These are phyloP conservation scores for Ctenicera cuprea DNA, from an alignment of 2,888 invertebrate species.

Conservation along the genomic window DNA sequence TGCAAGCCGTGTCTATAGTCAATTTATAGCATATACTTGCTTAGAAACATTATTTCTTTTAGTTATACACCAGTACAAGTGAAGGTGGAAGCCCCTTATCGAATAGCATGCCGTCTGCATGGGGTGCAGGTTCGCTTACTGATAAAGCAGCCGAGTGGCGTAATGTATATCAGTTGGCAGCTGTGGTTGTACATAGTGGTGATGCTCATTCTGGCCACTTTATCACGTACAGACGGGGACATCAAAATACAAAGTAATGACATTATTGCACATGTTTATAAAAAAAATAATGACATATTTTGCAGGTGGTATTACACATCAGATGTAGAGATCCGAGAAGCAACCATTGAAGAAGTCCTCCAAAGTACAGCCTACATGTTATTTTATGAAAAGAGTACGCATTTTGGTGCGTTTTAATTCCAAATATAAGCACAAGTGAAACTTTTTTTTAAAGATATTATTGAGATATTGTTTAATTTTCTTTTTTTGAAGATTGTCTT, in stretches of 20 bases:
- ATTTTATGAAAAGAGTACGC: constrained; percentile 85
- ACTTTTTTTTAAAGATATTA: too few species aligned
- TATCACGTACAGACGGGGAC: constrained; percentile 91
- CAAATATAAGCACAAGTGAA: neutral
- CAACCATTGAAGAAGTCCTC: constrained; percentile 87
- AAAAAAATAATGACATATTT: too few species aligned
- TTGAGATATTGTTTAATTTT: too few species aligned
- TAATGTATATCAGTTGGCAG: constrained; percentile 84
- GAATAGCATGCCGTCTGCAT: constrained; percentile 72
- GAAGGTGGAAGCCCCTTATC: constrained; percentile 76
- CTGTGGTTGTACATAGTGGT: constrained; percentile 94
- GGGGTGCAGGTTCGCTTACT: constrained; percentile 67
- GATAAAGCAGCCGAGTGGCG: constrained; percentile 72
- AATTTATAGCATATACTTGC: too few species aligned
- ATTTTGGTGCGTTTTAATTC: constrained; percentile 59
- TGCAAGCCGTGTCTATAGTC: too few species aligned
- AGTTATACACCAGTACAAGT: constrained; percentile 72
- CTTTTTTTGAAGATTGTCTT: too few species aligned
- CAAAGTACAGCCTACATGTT: constrained; percentile 93
- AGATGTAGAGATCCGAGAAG: constrained; percentile 89
- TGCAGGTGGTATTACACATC: constrained; percentile 91
- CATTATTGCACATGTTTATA: too few species aligned
- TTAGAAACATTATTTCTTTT: too few species aligned
- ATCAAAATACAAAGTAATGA: constrained; percentile 70
- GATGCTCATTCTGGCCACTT: constrained; percentile 95